A percentile compares a stretch with the other conserved stretches of the same genome.
These are phyloP conservation scores for Cololabis saira DNA, from an alignment of 2,113 vertebrate genomes.

Conservation along the genomic window DNA sequence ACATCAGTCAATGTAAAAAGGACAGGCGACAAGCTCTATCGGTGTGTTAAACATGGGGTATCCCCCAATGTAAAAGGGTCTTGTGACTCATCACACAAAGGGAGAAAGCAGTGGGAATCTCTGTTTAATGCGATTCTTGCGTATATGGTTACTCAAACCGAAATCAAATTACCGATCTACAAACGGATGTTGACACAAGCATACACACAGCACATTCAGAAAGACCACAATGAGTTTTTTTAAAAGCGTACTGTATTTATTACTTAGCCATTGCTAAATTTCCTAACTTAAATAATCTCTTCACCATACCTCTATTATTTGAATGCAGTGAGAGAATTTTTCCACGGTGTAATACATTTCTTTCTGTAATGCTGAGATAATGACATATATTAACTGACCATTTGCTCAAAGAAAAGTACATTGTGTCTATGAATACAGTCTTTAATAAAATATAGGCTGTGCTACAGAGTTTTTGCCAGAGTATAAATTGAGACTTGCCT, in stretches of 20 bases:
- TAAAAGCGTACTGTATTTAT: background rate
- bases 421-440: too few relatives aligned
- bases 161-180: conserved; percentile 16
- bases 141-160: conserved; percentile 38
- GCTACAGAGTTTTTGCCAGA: too few relatives aligned
- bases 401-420: background rate
- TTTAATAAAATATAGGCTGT: background rate
- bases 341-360: background rate
- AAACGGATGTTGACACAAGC: too few relatives aligned
- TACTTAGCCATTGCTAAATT: background rate
- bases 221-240: background rate
- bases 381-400: background rate
- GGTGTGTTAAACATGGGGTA: too few relatives aligned
- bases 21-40: too few relatives aligned
- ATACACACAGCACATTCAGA: background rate
- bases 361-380: background rate
- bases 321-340: background rate
- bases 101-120: conserved; percentile 4
- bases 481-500: background rate
- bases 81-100: conserved; percentile 42
- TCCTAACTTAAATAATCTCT: background rate
- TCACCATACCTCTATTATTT: too few relatives aligned
- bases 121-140: conserved; percentile 27
- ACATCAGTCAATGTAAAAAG: too few relatives aligned
- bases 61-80: too few relatives aligned